Evolutionary conservation across 1,140 invertebrate species (phyloP).

Genomic region (Adelges cooleyi): DNA sequence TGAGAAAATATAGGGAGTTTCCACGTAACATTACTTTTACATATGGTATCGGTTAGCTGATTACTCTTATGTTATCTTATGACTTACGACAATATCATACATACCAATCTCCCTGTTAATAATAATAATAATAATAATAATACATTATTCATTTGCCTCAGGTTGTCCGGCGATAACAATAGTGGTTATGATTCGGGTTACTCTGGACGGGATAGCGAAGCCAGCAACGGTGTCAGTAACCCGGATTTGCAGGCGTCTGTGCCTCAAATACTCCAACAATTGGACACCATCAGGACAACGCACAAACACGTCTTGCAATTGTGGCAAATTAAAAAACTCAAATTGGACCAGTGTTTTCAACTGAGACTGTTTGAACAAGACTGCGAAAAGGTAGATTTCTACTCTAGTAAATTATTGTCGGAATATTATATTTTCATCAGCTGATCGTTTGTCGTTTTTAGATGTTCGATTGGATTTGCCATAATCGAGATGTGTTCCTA

Average conservation of each 20-base stretch:
- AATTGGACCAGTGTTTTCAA: constrained; percentile 91
- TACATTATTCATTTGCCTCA: constrained; percentile 28
- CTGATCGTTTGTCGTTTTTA: no score
- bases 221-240: constrained; percentile 50
- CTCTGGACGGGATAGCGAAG: constrained; percentile 46
- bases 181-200: constrained; percentile 45
- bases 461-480: constrained; percentile 97
- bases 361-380: constrained; percentile 91
- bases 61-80: no score
- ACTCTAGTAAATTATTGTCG: background rate
- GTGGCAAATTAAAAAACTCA: constrained; percentile 86
- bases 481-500: constrained; percentile 87
- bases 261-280: constrained; percentile 57
- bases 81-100: no score
- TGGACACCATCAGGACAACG: constrained; percentile 71
- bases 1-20: no score
- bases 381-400: constrained; percentile 68
- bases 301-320: constrained; percentile 82
- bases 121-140: background rate
- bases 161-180: constrained; percentile 37
- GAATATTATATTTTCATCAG: background rate
- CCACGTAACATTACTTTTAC: no score
- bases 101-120: no score
- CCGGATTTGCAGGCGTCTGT: constrained; percentile 55
- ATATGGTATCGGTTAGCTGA: no score